Evolutionary conservation across 2,797 vertebrate species (phyloP).

Genomic region (Psittacula echo): DNA sequence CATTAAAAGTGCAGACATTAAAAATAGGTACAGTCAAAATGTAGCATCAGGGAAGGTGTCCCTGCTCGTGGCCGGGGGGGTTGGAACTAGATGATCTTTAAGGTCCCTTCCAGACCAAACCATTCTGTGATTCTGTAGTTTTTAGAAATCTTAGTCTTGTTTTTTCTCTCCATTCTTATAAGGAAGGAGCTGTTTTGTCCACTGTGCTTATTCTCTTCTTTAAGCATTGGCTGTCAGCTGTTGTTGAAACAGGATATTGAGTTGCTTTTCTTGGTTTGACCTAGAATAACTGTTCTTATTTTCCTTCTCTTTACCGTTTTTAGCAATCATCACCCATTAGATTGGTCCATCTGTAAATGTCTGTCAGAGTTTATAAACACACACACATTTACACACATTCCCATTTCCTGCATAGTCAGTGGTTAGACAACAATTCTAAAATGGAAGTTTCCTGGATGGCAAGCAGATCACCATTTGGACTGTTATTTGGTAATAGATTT

Average conservation of each 20-base stretch:
- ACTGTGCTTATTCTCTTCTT: background rate
- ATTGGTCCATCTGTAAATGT: background rate
- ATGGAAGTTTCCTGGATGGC: background rate
- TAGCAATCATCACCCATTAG: background rate
- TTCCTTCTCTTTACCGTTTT: background rate
- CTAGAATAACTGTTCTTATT: background rate
- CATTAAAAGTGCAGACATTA: background rate
- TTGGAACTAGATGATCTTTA: background rate
- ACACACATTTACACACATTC: accelerated
- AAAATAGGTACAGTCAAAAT: background rate
- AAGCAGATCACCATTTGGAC: background rate
- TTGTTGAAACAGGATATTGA: background rate
- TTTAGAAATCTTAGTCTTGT: background rate
- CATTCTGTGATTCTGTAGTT: background rate
- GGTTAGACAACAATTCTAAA: background rate
- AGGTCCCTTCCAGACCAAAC: background rate
- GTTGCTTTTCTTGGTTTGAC: background rate
- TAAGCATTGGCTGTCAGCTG: accelerated
- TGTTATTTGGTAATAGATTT: background rate
- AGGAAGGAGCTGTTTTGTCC: background rate
- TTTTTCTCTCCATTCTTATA: background rate
- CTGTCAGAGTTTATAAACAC: background rate
- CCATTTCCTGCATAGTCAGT: background rate
- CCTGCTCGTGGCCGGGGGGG: background rate
- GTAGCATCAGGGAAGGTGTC: background rate